Evolutionary conservation across 37 sponge, comb jelly and placozoan genomes (phyloP), one percentile per base, ranked within the genome.

Genomic region (Ianthella basta): DNA sequence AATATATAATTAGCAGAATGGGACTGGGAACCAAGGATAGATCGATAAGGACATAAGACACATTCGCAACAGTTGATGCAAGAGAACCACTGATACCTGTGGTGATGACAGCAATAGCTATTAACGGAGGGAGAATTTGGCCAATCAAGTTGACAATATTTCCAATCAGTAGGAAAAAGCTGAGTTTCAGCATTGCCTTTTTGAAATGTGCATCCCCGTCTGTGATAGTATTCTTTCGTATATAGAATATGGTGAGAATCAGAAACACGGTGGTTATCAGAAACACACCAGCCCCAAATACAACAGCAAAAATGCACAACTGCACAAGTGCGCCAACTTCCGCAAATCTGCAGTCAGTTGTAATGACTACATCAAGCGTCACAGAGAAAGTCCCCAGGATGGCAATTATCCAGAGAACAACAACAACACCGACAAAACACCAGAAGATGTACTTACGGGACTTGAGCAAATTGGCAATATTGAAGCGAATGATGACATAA

Each of bases 121-220:
- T 69, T 30, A 30, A 30, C 23, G 66, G 4, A 32, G 70, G 70
- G 2, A 69, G 6, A 69, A 69, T 32, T 33, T 69, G 70, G 1
- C 70, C 70, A 10, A 69, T 30, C 1, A 13, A 32, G 19, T n/a
- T 29, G 18, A 69, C 4, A 6, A 29, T 32, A 30, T 69, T 69
- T 35, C 70, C 70, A 69, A 69, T 5, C 0, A 69, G 33, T 0
- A 69, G 70, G 27, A 69, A 69, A 33, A 69, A 69, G 2, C 70
- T 33, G 27, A 69, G 70, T 6, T 69, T 69, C 35, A 69, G 18
- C 32, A 69, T 3, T 4, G 32, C 70, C 6, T 69, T 69, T 6
- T n/a, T 69, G 33, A 69, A 44, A 44, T 10, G 6, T 10, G 8
- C 34, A 18, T 69, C 32, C 4, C 34, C 1, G 6, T 69, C 70